A percentile compares a stretch with the other conserved stretches of the same genome.
phyloP scores from a whole-genome alignment of 1,140 invertebrate species.

The Ostrea edulis region DNA sequence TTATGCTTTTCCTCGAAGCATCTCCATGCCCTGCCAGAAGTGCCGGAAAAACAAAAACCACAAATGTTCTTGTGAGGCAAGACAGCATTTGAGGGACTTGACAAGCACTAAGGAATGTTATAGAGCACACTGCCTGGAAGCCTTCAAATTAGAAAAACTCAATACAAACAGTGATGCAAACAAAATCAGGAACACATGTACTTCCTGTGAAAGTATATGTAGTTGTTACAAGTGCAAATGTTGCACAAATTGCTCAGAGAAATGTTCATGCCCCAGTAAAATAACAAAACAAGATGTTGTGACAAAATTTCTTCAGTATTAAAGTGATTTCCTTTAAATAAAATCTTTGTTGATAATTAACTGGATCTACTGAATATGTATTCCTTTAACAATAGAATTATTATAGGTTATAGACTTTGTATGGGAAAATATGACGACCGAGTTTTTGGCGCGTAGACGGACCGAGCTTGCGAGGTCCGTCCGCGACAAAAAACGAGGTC shows the following conservation, averaged over 20 bases:
- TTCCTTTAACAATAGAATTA: neutral
- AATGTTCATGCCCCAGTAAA: constrained; percentile 28
- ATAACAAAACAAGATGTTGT: neutral
- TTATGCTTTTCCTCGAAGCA: neutral
- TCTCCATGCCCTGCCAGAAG: neutral
- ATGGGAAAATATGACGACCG: no score
- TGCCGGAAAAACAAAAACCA: neutral
- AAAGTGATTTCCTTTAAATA: neutral
- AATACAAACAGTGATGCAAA: neutral
- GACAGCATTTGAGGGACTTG: neutral
- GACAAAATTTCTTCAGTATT: neutral
- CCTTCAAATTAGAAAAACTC: neutral
- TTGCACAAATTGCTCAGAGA: neutral
- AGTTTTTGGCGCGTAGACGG: no score
- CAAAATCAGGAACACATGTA: neutral
- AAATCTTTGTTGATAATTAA: neutral
- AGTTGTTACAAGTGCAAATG: constrained; percentile 6
- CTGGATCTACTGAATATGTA: neutral
- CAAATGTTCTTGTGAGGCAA: neutral
- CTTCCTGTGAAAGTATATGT: neutral
- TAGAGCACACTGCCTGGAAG: neutral
- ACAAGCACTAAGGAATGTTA: neutral
- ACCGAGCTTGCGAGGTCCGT: no score
- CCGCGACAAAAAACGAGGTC: no score
- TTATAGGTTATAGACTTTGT: no score